A percentile compares a stretch with the other conserved stretches of the same genome.
phyloP scores from a whole-genome alignment of 2,797 vertebrate genomes.

The Bryconaethiops microstoma region DNA sequence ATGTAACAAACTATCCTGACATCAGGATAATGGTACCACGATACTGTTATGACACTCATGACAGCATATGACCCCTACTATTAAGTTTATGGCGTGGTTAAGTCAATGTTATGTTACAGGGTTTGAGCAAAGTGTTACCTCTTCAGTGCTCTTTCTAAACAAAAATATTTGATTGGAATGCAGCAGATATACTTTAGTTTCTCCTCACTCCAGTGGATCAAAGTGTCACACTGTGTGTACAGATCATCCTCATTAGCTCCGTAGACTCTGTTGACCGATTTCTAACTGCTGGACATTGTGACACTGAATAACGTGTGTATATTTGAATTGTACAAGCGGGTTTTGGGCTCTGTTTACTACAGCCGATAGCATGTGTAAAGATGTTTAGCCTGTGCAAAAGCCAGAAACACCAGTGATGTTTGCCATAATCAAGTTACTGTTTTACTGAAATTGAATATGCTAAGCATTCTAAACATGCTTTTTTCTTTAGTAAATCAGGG shows the following conservation, averaged over 20 bases:
- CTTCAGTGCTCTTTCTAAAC: not conserved
- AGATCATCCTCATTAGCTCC: not conserved
- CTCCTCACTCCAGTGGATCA: not conserved
- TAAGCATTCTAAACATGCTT: constrained; percentile 19
- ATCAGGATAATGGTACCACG: no score
- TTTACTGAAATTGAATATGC: constrained; percentile 21
- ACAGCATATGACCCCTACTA: no score
- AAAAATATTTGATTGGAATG: not conserved
- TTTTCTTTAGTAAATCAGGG: constrained; percentile 2
- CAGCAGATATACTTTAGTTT: not conserved
- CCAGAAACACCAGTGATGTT: constrained; percentile 4
- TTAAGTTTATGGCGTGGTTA: no score
- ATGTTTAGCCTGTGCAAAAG: not conserved
- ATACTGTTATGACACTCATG: no score
- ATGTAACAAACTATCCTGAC: no score
- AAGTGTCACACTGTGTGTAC: not conserved
- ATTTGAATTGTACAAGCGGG: constrained; percentile 25
- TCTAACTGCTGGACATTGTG: constrained; percentile 26
- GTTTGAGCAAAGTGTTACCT: not conserved
- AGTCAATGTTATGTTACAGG: no score
- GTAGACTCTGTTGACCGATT: constrained; percentile 21
- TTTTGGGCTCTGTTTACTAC: constrained; percentile 14
- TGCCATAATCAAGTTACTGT: constrained; percentile 25
- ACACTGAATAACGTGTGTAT: constrained; percentile 24
- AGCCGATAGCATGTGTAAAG: not conserved